Percentiles rank a stretch among this genome's conserved stretches.
These are phyloP conservation scores for Zygothrica quintamaculata DNA, from an alignment of 2,888 invertebrate genomes.

Conservation along the genomic window DNA sequence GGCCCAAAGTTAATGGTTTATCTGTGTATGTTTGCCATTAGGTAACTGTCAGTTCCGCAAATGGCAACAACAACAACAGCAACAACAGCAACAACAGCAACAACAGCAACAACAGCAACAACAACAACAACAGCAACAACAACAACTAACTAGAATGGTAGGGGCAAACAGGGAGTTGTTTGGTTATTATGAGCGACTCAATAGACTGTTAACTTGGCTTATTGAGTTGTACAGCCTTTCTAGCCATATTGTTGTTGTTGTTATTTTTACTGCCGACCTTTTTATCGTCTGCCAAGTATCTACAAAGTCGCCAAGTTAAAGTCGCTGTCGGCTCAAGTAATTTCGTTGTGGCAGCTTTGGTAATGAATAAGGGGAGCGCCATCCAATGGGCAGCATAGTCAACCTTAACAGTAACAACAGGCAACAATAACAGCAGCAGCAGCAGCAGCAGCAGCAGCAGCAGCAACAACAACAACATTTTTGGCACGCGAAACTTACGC, in stretches of 20 bases:
- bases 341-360: constrained; percentile 68
- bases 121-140: constrained; percentile 4
- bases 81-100: constrained; percentile 13
- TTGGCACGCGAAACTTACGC: constrained; percentile 79
- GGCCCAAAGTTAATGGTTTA: constrained; percentile 75
- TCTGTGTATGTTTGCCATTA: constrained; percentile 80
- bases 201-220: constrained; percentile 79
- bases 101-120: constrained; percentile 24
- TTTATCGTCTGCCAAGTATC: constrained; percentile 76
- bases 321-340: constrained; percentile 59
- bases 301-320: constrained; percentile 67
- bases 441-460: constrained; percentile 29
- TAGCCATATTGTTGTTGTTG: constrained; percentile 29
- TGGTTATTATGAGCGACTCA: constrained; percentile 61
- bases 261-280: constrained; percentile 59
- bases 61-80: constrained; percentile 24
- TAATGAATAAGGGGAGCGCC: constrained; percentile 70
- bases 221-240: constrained; percentile 68
- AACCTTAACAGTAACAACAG: constrained; percentile 6
- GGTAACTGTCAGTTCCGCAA: constrained; percentile 79
- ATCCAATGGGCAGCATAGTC: constrained; percentile 16
- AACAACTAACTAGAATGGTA: background rate
- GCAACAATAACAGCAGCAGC: constrained; percentile 3
- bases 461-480: constrained; percentile 46
- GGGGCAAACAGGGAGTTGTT: background rate